Evolutionary conservation across 2,797 vertebrate genomes (phyloP), one percentile per base, ranked within the genome.

Genomic region (Enoplosus armatus): DNA sequence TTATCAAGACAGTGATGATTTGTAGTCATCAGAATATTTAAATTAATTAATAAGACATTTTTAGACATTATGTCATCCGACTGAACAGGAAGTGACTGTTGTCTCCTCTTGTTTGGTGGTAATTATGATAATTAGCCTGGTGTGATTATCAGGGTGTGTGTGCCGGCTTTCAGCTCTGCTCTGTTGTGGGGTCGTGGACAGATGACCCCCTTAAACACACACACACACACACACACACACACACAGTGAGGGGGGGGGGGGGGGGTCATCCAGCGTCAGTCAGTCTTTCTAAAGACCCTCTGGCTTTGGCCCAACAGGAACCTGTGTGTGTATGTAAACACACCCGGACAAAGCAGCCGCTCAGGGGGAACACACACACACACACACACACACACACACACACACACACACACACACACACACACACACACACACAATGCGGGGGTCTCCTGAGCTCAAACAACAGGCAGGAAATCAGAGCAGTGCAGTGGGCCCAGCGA

Each of bases 321-420:
- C 78, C 85, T 11, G 11, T 6, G 85, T 83, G 85, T 91, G 88
- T 87, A 27, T 82, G 91, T 91, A 93, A 94, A 94, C 92, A 94
- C 79, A 60, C 24, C 4, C 5, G 12, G 41, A 90, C 91, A 94
- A 94, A 92, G 90, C 68, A 31, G 70, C 73, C 80, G 54, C 87
- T 92, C 85, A 81, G 85, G 90, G 74, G 77, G 86, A 93, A 94
- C 84, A 33, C 48, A 5, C 29, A 82, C 68, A 81, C 84, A 59
- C 74, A 68, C 70, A 75, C 67, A 80, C 60, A 71, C 68, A 87
- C 81, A 75, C 73, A 66, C 41, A 70, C 54, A 63, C 56, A 80
- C 65, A 79, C 63, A 75, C n/a, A n/a, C 75, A 47, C 64, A 76
- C 83, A 77, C 61, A 80, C 56, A 73, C 62, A 83, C 58, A 76